phyloP scores from a whole-genome alignment of 2,888 invertebrate species.

The Erebia aethiops region DNA sequence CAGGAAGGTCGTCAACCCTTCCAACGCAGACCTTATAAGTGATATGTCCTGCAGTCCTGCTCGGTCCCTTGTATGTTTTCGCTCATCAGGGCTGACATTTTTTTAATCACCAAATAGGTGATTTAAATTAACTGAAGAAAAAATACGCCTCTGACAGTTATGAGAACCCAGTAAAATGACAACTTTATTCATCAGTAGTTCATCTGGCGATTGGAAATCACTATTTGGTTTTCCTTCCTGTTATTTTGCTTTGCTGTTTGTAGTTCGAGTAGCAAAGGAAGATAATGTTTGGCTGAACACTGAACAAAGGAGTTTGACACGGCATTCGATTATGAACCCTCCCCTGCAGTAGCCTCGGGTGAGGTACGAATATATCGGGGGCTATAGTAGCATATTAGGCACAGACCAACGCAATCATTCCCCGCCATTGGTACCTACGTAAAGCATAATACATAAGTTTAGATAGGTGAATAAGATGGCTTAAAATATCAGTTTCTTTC shows the following conservation, averaged over 20 bases:
- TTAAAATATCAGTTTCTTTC: not conserved
- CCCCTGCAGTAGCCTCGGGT: slow-evolving; percentile 4
- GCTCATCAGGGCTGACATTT: no score
- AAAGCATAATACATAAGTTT: not conserved
- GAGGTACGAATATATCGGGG: not conserved
- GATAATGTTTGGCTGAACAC: slow-evolving; percentile 16
- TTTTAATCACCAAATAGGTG: no score
- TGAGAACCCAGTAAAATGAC: no score
- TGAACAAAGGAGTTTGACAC: slow-evolving; percentile 18
- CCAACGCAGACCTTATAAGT: no score
- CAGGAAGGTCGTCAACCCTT: no score
- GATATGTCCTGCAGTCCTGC: no score
- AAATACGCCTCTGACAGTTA: no score
- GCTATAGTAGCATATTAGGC: not conserved
- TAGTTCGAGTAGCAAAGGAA: slow-evolving; percentile 15
- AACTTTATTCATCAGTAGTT: no score
- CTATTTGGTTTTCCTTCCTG: not conserved
- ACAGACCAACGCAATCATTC: not conserved
- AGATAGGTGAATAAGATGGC: not conserved
- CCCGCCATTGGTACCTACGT: not conserved
- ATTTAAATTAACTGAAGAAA: no score
- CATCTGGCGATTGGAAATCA: no score
- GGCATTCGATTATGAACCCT: slow-evolving; percentile 15
- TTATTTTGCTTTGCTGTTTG: not conserved
- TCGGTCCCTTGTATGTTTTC: no score